Base-by-base conservation (phyloP, 2,888 invertebrate species). In the Drosophila anomalata region DNA sequence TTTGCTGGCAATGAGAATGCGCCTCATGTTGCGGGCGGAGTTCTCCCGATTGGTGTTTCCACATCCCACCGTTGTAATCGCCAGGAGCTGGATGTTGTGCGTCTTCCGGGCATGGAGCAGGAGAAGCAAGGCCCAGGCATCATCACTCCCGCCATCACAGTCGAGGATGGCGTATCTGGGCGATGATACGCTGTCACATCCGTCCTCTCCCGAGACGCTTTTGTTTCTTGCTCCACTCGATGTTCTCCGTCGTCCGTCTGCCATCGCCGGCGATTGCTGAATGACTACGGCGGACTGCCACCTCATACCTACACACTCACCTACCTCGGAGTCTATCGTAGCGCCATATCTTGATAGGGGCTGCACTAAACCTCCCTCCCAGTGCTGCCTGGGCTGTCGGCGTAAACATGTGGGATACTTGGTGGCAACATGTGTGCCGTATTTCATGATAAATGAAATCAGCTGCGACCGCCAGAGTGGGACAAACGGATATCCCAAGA, bases 31-130 rank as follows among this genome's bases (percentile, higher is more conserved):
- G 17, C 91, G 91, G 29, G 93, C 93, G 0, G 95, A 95, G 87
- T 96, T 94, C 11, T 95, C 93, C 54, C 96, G 92, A 1, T 90
- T 91, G 0, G 96, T 95, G 87, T 97, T 97, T 1, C 97, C 97
- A 77, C 94, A 93, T 0, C 94, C 95, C 55, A 96, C 96, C 31
- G 85, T 87, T 0, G 96, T 96, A 1, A 97, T 93, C 1, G 94
- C 96, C 48, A 95, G 89, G 42, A 97, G 68, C 31, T 73, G 55
- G 9, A 90, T 55, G 11, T 76, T 53, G 24, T 80, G 79, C 26
- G 79, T 78, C 29, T 78, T 57, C 71, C 94, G 93, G 1, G 93
- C 93, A 52, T 93, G 91, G 2, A 94, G 86, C 1, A 95, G 90
- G 78, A 94, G 89, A 55, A 94, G 89, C 42, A 95, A 78, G 0